These are phyloP conservation scores for Chironomus tepperi DNA, from an alignment of 1,140 invertebrate species.

Conservation along the genomic window DNA sequence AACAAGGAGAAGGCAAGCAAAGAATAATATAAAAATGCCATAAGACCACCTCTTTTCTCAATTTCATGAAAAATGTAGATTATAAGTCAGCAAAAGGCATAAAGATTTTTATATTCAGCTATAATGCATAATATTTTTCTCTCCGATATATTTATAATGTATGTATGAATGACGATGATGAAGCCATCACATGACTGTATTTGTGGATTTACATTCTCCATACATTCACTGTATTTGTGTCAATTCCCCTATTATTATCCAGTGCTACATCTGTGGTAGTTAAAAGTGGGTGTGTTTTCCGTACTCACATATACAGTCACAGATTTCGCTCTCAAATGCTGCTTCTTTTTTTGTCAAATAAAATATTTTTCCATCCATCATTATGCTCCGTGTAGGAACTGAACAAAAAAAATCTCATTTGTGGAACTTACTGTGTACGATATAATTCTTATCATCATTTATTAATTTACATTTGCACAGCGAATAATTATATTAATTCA, in stretches of 20 bases:
- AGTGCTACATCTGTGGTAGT: not conserved
- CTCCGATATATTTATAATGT: not conserved
- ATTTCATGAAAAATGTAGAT: conserved; percentile 9
- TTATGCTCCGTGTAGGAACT: not conserved
- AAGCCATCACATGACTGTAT: not conserved
- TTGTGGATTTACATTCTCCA: not conserved
- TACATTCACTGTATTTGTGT: not conserved
- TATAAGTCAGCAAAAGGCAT: conserved; percentile 12
- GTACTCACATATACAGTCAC: not conserved
- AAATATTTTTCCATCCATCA: conserved; percentile 8
- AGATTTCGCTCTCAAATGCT: not conserved
- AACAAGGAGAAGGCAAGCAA: not conserved
- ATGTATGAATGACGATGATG: conserved; percentile 6
- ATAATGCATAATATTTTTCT: conserved; percentile 15
- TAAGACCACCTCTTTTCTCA: conserved; percentile 12
- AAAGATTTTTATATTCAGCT: not conserved
- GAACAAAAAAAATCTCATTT: conserved; percentile 15
- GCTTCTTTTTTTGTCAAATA: not conserved
- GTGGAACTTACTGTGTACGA: not conserved
- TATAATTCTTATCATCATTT: conserved; percentile 14
- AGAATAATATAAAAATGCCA: conserved; percentile 3
- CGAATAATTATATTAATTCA: conserved; percentile 1
- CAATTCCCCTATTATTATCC: not conserved
- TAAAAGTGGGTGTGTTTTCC: not conserved
- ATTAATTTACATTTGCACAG: conserved; percentile 1